These are phyloP conservation scores for Gnathonemus longibarbis DNA, from an alignment of 2,113 vertebrate species.

Conservation along the genomic window DNA sequence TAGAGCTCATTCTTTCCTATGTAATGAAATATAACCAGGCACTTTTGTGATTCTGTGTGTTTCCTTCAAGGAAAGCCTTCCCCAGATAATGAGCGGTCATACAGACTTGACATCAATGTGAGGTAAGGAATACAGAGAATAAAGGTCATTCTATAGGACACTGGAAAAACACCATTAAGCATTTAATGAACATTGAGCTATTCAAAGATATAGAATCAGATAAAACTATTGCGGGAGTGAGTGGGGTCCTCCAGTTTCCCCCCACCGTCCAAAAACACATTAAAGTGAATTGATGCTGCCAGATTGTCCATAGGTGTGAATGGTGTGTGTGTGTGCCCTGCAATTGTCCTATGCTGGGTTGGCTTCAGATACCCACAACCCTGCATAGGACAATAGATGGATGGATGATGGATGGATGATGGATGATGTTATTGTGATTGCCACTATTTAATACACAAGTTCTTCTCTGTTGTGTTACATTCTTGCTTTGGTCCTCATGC, in stretches of 20 bases:
- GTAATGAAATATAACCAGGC: not conserved
- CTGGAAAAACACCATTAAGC: not conserved
- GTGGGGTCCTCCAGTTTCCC: not conserved
- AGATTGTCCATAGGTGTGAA: not conserved
- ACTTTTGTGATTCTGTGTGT: not conserved
- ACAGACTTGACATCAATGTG: slow-evolving; percentile 51
- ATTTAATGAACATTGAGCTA: not conserved
- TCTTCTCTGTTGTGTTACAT: not conserved
- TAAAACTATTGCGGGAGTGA: too few species aligned
- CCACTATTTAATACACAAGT: not conserved
- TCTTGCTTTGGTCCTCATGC: not conserved
- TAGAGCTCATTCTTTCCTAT: not conserved
- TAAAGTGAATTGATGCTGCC: not conserved
- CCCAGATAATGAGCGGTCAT: slow-evolving; percentile 50
- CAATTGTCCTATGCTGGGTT: not conserved
- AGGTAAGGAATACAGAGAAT: slow-evolving; percentile 39
- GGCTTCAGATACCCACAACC: not conserved
- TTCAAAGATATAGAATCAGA: not conserved
- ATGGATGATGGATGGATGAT: not conserved
- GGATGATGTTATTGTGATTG: too few species aligned
- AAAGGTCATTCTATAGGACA: not conserved
- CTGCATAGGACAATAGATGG: not conserved
- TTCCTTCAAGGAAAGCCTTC: slow-evolving; percentile 44
- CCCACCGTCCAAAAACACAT: not conserved
- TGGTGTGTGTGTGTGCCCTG: not conserved